Evolutionary conservation across 2,888 invertebrate species (phyloP), one percentile per base, ranked within the genome.

Genomic region (Pterostichus niger): DNA sequence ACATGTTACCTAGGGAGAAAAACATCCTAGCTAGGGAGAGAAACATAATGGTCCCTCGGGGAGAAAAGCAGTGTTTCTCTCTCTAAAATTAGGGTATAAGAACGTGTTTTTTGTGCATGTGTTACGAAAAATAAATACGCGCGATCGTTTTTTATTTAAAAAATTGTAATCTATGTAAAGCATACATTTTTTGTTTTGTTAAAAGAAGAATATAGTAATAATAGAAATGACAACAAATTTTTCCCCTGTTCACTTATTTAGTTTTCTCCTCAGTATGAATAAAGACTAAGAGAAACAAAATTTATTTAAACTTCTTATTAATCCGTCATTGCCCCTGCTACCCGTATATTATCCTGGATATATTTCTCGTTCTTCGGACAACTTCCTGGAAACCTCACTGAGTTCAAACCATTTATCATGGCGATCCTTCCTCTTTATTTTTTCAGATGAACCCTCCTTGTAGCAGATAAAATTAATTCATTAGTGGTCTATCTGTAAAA

Each of bases 401-500:
- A 31, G 64, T 46, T 73, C 44, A 24, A 68, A 44, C 24, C 73
- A 73, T 73, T 73, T 73, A 73, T 73, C 73, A 46, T 17, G 49
- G 13, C 44, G 24, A 73, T 73, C 73, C 73, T 4, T 44, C 6
- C 73, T 46, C 31, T 73, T 73, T 73, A 46, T 73, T 46, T 73
- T 73, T 73, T 73, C 46, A 49, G 44, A 44, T n/a, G 17, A 15
- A 24, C 49, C 73, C 49, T 46, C 73, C 73, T 46, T 15, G 17
- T 44, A 49, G 17, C 11, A 73, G 73, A 73, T 73, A 73, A 73
- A 73, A 73, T 73, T 73, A 73, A 46, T 73, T 73, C 73, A 73
- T 73, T 73, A 73, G 24, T 3, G 73, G 13, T 13, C 64, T 33
- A 35, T 35, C 64, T 64, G 35, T 64, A 64, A 64, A 64, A 6